Conservation (phyloP, 1,140 invertebrate species). For the Coboldia fuscipes region DNA sequence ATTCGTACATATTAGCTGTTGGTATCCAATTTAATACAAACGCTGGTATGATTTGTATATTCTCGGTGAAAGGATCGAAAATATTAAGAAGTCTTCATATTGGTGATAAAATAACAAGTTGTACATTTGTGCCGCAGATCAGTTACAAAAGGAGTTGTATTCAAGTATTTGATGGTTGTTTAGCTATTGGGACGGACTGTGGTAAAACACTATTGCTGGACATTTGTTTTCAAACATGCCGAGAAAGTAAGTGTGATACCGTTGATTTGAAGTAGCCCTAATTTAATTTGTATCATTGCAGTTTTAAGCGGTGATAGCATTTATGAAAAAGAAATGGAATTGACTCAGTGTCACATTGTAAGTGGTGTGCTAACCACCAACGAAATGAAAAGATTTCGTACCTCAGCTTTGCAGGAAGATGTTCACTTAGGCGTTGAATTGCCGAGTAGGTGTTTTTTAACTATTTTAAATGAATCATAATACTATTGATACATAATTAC, state of each 20-base stretch:
- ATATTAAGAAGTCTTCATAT: conserved; percentile 3
- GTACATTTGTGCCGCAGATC: background rate
- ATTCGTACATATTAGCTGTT: conserved; percentile 2
- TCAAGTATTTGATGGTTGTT: conserved; percentile 6
- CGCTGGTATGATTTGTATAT: conserved; percentile 1
- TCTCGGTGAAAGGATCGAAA: conserved; percentile 8
- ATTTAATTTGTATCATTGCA: background rate
- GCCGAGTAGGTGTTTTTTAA: background rate
- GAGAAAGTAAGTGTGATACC: background rate
- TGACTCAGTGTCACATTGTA: background rate
- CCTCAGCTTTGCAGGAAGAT: background rate
- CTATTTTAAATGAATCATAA: background rate
- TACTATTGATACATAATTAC: background rate
- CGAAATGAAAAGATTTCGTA: background rate
- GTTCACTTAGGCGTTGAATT: conserved; percentile 3
- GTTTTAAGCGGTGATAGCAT: background rate
- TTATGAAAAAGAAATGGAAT: background rate
- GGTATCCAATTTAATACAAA: conserved; percentile 1
- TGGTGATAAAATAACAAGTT: conserved; percentile 2
- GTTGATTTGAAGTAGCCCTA: too few relatives aligned
- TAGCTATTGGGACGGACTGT: conserved; percentile 9
- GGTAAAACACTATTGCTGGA: conserved; percentile 13
- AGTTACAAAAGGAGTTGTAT: background rate
- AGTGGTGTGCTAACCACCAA: background rate
- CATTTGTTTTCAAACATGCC: conserved; percentile 6